These are phyloP conservation scores for Ernsta delagoae DNA, from an alignment of 2,888 invertebrate species.

Conservation along the genomic window DNA sequence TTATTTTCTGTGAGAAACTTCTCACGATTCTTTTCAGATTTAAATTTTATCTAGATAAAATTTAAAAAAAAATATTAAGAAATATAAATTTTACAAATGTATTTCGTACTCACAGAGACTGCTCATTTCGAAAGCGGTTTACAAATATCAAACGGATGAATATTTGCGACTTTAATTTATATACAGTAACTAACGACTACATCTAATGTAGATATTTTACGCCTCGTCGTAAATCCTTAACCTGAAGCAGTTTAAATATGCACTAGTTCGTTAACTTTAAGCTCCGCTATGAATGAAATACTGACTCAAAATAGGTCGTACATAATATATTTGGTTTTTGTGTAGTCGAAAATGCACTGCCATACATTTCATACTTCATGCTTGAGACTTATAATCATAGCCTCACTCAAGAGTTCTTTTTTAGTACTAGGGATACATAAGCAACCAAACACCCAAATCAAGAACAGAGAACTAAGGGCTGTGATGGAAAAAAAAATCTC, in stretches of 20 bases:
- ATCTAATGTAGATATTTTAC: not conserved
- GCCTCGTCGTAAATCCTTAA: not conserved
- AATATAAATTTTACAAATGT: too few species aligned
- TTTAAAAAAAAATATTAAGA: too few species aligned
- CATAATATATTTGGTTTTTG: not conserved
- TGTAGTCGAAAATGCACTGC: not conserved
- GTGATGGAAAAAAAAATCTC: too few species aligned
- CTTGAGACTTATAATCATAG: too few species aligned
- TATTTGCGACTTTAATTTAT: not conserved
- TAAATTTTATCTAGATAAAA: too few species aligned
- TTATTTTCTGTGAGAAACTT: too few species aligned
- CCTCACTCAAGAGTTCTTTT: too few species aligned
- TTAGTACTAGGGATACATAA: too few species aligned
- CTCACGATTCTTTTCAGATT: too few species aligned
- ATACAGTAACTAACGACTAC: not conserved
- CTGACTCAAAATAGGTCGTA: not conserved
- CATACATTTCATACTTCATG: not conserved
- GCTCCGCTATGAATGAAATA: not conserved
- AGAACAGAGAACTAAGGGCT: too few species aligned
- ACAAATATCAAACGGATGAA: not conserved
- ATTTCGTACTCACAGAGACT: too few species aligned
- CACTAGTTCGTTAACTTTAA: constrained; percentile 8
- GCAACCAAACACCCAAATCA: too few species aligned
- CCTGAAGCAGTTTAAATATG: not conserved
- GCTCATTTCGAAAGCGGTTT: not conserved